phyloP scores from a whole-genome alignment of 53 echinoderm and acorn worm genomes.

The Arbacia lixula region DNA sequence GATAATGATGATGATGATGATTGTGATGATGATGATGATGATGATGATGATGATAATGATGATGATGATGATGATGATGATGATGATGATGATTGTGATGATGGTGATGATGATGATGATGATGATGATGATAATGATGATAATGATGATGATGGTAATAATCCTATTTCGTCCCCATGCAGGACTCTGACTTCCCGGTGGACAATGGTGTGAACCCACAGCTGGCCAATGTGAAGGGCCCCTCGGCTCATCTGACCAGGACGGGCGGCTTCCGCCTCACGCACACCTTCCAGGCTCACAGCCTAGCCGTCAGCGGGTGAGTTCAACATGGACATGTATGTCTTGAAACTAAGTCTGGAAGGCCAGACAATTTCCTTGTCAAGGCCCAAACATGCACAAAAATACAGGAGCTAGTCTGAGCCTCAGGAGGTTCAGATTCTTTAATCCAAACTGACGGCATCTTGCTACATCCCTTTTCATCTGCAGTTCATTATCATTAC shows the following conservation, averaged over 20 bases:
- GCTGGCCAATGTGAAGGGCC: constrained; percentile 86
- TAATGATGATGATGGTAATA: neutral
- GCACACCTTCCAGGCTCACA: constrained; percentile 92
- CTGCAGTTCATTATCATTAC: too few species aligned
- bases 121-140: neutral
- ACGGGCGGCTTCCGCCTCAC: constrained; percentile 95
- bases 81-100: too few species aligned
- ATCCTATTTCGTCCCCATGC: neutral
- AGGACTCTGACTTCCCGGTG: constrained; percentile 94
- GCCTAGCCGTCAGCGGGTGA: constrained; percentile 91
- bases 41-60: neutral
- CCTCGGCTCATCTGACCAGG: constrained; percentile 92
- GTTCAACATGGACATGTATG: neutral
- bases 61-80: too few species aligned
- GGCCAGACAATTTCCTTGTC: too few species aligned
- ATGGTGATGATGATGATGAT: constrained; percentile 11
- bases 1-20: too few species aligned
- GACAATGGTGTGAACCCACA: constrained; percentile 88
- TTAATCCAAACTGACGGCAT: too few species aligned
- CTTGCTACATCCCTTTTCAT: too few species aligned
- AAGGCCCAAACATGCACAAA: too few species aligned
- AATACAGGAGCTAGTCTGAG: too few species aligned
- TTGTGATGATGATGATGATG: too few species aligned
- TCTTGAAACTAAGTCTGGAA: too few species aligned
- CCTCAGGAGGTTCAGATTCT: too few species aligned